Percentiles rank a stretch among this genome's conserved stretches.
These are phyloP conservation scores for Cremastinae sp. DNA, from an alignment of 2,888 invertebrate genomes.

Conservation along the genomic window DNA sequence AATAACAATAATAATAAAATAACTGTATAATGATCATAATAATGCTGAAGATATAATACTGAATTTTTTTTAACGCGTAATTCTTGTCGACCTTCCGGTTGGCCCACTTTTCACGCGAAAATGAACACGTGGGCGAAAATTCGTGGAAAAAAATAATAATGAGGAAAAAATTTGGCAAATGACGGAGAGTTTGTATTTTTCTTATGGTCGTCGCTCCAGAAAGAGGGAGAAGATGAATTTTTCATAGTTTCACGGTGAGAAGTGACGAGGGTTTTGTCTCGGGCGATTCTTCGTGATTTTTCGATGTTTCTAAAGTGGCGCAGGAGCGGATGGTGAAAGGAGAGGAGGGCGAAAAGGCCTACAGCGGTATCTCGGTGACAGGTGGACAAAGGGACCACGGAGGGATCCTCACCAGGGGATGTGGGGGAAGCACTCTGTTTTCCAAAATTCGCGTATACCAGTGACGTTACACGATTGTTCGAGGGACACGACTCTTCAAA, in stretches of 20 bases:
- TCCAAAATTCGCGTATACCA: constrained; percentile 76
- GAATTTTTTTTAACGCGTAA: no score
- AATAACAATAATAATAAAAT: constrained; percentile 31
- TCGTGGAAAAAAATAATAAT: no score
- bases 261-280: constrained; percentile 40
- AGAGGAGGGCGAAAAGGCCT: constrained; percentile 46
- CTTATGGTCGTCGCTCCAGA: no score
- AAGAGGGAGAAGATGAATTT: constrained; percentile 19
- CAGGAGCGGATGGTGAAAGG: not conserved
- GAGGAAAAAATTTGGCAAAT: not conserved
- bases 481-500: constrained; percentile 63
- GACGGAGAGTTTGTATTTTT: no score
- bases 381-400: constrained; percentile 71
- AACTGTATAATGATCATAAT: constrained; percentile 13
- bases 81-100: no score
- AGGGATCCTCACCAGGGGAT: constrained; percentile 69
- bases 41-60: constrained; percentile 2
- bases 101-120: no score
- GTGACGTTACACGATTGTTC: constrained; percentile 73
- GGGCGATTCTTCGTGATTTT: constrained; percentile 62
- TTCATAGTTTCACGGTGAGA: constrained; percentile 54
- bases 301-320: constrained; percentile 65
- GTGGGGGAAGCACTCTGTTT: constrained; percentile 75
- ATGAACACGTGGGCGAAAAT: no score
- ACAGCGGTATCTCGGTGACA: constrained; percentile 71